phyloP scores from a whole-genome alignment of 2,113 vertebrate genomes.

The Azemiops feae region DNA sequence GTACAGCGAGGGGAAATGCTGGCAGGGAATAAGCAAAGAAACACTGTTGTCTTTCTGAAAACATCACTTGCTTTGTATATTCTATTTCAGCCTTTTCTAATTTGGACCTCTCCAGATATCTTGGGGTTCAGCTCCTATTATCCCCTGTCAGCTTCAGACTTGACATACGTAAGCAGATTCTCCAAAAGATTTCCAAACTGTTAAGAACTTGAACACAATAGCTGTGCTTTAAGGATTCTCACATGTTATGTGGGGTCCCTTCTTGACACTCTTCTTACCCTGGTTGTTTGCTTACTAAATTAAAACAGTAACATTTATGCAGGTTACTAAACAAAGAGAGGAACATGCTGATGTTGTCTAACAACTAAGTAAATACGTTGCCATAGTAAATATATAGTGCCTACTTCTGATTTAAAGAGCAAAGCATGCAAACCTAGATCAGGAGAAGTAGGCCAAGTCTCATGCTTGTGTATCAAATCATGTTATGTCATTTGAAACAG shows the following conservation, averaged over 20 bases:
- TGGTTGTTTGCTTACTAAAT: neutral
- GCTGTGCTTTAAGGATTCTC: neutral
- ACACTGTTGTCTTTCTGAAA: constrained; percentile 42
- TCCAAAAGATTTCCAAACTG: neutral
- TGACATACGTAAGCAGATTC: constrained; percentile 3
- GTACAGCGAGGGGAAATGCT: constrained; percentile 46
- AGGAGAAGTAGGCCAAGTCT: too few relatives aligned
- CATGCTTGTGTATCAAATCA: neutral
- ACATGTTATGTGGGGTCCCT: neutral
- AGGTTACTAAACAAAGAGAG: neutral
- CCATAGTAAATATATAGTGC: neutral
- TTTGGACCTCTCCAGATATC: neutral
- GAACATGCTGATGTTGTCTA: neutral
- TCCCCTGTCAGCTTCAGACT: neutral
- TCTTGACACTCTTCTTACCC: neutral
- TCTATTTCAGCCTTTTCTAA: constrained; percentile 19
- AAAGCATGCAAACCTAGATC: neutral
- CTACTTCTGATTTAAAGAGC: neutral
- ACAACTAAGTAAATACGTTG: neutral
- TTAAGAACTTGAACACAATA: neutral
- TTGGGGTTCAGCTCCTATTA: neutral
- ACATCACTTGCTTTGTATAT: constrained; percentile 40
- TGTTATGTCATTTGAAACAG: neutral
- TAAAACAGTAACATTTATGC: too few relatives aligned
- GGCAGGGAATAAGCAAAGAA: constrained; percentile 38